Evolutionary conservation across 2,888 invertebrate species (phyloP), one percentile per base, ranked within the genome.

Genomic region (Bibio marci): DNA sequence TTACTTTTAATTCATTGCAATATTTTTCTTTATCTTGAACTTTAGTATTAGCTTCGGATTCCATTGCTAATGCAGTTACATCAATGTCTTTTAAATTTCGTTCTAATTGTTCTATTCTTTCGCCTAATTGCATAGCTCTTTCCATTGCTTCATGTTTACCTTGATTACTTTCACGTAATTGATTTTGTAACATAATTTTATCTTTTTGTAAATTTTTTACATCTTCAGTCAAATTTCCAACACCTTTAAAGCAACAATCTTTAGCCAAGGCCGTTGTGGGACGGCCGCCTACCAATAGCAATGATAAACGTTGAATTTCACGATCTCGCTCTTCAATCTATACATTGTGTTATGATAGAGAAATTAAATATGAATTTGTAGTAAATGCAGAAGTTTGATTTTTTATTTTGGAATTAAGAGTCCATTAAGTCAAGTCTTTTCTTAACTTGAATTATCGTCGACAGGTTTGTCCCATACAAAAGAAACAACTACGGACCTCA

Each of bases 141-240:
- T 76, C 65, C 81, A 83, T 83, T 4, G 83, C 85, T 54, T 83
- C 82, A 56, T 85, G 85, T 51, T 80, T 78, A 50, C 76, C 77
- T 39, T 67, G 64, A 42, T 78, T 54, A 15, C 73, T 65, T 46
- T 67, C 73, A 3, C 27, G 18, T 19, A 39, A 30, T 22, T 43
- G 17, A 1, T 3, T 14, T 32, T 39, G 32, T 6, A 39, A 15
- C 44, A 65, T 57, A 36, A 57, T 57, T 59, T 79, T 80, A 25
- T 72, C 65, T 41, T 71, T 69, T 48, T 70, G 68, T 40, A 81
- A 53, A 35, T 67, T 57, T 50, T 66, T 69, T 26, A 73, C 56
- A 52, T 78, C 69, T 47, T 69, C 69, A 37, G 71, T 64, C 11
- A 72, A 48, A 41, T 65, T 66, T 10, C 57, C 63, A 34, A 69